Base-by-base conservation (phyloP, 1,140 invertebrate genomes). In the Micrasema minimum region DNA sequence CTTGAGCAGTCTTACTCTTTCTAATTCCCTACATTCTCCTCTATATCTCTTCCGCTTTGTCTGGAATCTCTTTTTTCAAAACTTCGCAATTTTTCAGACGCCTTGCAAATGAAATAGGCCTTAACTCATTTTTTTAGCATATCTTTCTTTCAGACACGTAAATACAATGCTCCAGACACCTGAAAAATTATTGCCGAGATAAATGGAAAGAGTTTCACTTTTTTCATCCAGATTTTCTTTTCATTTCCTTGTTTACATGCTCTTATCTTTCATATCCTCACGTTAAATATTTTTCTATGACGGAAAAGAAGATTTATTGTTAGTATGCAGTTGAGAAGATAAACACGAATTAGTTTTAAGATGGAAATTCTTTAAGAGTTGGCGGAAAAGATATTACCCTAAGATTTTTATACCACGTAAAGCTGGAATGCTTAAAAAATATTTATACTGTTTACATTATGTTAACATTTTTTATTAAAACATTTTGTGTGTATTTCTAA, bases 41-140 rank as follows among this genome's bases (percentile, higher is more conserved):
- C 35, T 10, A 5, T 31, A 48, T 53, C n/a, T 14, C 57, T 50
- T 46, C 65, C 50, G 35, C 22, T 26, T 41, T 14, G 12, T 31
- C 38, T 2, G 6, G 18, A 59, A 22, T 18, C 53, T 43, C 31
- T 14, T 20, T 53, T 38, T n/a, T n/a, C n/a, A n/a, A n/a, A n/a
- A n/a, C n/a, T n/a, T n/a, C n/a, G n/a, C n/a, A n/a, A 74, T 71
- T 71, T 74, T 68, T 71, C 72, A 71, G 69, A 74, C 57, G 66
- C 65, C 72, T 74, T 71, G 69, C 69, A 68, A 71, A 74, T 74
- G 72, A 74, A 74, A 74, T 71, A 67, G 72, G 68, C 66, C 69
- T 71, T 74, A 37, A 74, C 66, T 74, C 72, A 74, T 74, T 74
- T 71, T 74, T 71, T 65, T 9, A 20, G 64, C 37, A 41, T 45